These are phyloP conservation scores for Crax fasciolata DNA, from an alignment of 2,797 vertebrate genomes.

Conservation along the genomic window DNA sequence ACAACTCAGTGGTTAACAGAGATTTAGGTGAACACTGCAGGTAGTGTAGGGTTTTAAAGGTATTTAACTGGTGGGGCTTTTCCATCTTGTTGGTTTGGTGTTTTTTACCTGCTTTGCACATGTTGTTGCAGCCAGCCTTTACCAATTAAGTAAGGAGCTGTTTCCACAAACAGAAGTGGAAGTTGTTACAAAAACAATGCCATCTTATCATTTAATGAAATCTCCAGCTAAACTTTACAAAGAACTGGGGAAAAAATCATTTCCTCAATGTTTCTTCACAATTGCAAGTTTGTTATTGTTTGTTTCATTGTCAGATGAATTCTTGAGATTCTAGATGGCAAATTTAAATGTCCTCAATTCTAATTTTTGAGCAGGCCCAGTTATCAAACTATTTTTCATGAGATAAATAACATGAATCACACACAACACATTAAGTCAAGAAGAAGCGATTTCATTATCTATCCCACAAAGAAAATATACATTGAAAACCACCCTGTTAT, in stretches of 20 bases:
- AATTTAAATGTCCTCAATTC: slow-evolving; percentile 57
- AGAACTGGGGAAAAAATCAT: slow-evolving; percentile 11
- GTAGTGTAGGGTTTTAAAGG: slow-evolving; percentile 19
- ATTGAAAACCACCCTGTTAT: not conserved
- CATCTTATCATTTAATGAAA: slow-evolving; percentile 17
- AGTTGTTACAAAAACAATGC: not conserved
- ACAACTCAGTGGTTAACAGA: slow-evolving; percentile 10
- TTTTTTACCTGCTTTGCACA: not conserved
- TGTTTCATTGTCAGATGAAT: slow-evolving; percentile 21
- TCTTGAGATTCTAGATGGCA: slow-evolving; percentile 37
- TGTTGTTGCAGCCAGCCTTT: not conserved
- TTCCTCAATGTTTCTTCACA: not conserved
- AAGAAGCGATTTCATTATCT: not conserved
- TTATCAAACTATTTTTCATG: slow-evolving; percentile 55
- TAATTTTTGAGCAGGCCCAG: slow-evolving; percentile 12
- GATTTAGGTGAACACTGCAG: slow-evolving; percentile 16
- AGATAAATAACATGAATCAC: slow-evolving; percentile 40
- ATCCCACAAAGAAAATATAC: not conserved
- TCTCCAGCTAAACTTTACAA: slow-evolving; percentile 1
- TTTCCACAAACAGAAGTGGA: not conserved
- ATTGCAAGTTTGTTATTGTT: not conserved
- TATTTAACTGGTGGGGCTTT: not conserved
- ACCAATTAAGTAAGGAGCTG: slow-evolving; percentile 4
- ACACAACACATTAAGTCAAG: slow-evolving; percentile 44
- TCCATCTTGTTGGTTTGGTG: not conserved